Base-by-base conservation (phyloP, 2,888 invertebrate species). In the Chalcis sispes region DNA sequence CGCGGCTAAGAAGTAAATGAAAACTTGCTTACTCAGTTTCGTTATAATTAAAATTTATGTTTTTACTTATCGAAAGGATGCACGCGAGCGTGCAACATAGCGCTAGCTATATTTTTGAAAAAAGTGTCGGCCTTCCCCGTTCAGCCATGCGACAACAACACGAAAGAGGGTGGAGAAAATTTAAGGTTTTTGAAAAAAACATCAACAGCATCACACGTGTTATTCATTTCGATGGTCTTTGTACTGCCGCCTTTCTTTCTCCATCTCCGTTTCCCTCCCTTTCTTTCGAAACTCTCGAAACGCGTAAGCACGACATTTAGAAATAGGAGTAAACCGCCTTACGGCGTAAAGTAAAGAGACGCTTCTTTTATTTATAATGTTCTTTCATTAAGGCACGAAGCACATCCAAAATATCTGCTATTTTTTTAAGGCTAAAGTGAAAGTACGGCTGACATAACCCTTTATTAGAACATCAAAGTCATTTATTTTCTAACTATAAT, bases 201-300 rank as follows among this genome's bases (percentile, higher is more conserved):
- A 77, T 58, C 76, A 72, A 69, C 75, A 76, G 61, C 66, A 46
- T 32, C 61, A 48, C 76, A 77, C 76, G 76, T 77, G 76, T 54
- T 77, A 64, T 69, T 77, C 76, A 62, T 72, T 77, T 59, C 32
- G 42, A 32, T 25, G 25, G 52, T 42, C 61, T 76, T 61, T 61
- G 76, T 70, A 52, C 15, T 2, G 40, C 50, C 62, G 62, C 36
- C 36, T 27, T 29, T 1, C 8, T 23, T 3, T 52, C 27, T 42
- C n/a, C 13, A 20, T 13, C 40, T 54, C 20, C 18, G 36, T 25
- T n/a, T n/a, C n/a, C 52, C 7, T 2, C 27, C 25, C 62, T 20
- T n/a, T n/a, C n/a, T n/a, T n/a, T n/a, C n/a, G n/a, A n/a, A n/a
- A n/a, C n/a, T n/a, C n/a, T n/a, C n/a, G 18, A 23, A 36, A 13